phyloP scores from a whole-genome alignment of 2,113 vertebrate genomes.

The Saccopteryx leptura region DNA sequence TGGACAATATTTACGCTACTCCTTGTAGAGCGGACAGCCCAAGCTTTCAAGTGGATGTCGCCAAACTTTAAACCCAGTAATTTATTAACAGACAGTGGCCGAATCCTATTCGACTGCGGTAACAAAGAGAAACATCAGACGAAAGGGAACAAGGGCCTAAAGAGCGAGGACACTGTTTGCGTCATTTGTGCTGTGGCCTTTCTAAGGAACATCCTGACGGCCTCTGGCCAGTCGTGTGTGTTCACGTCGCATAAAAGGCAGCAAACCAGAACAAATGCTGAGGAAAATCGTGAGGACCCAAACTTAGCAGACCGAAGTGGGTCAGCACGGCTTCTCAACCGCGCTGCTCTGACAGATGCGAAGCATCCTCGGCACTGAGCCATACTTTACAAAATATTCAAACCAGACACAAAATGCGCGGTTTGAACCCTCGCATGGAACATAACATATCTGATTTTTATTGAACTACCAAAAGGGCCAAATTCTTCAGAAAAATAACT shows the following conservation, averaged over 20 bases:
- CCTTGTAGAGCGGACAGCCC: constrained; percentile 27
- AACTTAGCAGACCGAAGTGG: neutral
- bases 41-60: constrained; percentile 62
- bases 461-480: neutral
- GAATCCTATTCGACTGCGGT: neutral
- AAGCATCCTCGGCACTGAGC: neutral
- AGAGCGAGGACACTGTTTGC: neutral
- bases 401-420: neutral
- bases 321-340: neutral
- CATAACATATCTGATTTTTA: neutral
- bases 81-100: constrained; percentile 33
- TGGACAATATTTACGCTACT: neutral
- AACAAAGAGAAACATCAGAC: constrained; percentile 56
- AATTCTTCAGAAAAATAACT: neutral
- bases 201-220: neutral
- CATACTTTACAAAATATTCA: neutral
- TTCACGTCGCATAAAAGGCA: neutral
- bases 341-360: neutral
- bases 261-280: neutral
- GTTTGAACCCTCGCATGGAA: neutral
- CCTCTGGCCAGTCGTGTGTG: no score
- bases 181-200: neutral
- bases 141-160: constrained; percentile 41
- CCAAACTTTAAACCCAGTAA: constrained; percentile 55
- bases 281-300: neutral